A percentile compares a stretch with the other conserved stretches of the same genome.
phyloP scores from a whole-genome alignment of 1,140 invertebrate species.

The Danaus melanippus region DNA sequence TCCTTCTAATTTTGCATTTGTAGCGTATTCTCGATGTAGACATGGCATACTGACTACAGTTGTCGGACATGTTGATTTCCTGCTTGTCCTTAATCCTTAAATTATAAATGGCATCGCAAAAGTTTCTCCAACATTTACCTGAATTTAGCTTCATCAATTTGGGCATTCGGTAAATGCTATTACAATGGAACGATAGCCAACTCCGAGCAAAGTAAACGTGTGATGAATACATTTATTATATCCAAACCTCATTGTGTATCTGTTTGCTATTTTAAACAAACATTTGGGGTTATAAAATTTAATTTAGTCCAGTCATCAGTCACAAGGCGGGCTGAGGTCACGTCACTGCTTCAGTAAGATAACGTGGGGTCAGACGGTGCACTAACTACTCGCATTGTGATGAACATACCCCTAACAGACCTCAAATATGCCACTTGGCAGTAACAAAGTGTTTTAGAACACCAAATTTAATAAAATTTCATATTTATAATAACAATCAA shows the following conservation, averaged over 20 bases:
- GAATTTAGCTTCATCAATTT: too few species aligned
- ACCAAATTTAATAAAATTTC: conserved; percentile 39
- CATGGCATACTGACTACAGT: conserved; percentile 20
- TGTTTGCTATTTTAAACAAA: conserved; percentile 1
- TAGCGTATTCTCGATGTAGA: conserved; percentile 23
- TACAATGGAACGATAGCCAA: too few species aligned
- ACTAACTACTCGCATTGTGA: conserved; percentile 51
- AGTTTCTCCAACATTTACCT: conserved; percentile 23
- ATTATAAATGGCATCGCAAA: conserved; percentile 50
- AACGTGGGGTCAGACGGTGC: conserved; percentile 64
- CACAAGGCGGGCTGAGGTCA: conserved; percentile 48
- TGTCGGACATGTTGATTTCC: conserved; percentile 38
- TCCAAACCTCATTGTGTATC: too few species aligned
- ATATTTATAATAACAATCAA: conserved; percentile 9
- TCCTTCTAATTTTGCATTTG: conserved; percentile 25
- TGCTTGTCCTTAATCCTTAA: conserved; percentile 47
- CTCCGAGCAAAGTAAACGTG: too few species aligned
- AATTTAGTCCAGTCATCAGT: conserved; percentile 68
- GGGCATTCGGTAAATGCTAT: too few species aligned
- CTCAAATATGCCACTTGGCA: conserved; percentile 63
- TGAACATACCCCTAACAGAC: conserved; percentile 63
- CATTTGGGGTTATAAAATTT: conserved; percentile 54
- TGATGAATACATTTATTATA: too few species aligned
- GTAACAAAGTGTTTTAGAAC: conserved; percentile 53
- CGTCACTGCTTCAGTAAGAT: conserved; percentile 61